Conservation (phyloP, 2,113 vertebrate species). For the Apteryx mantelli region DNA sequence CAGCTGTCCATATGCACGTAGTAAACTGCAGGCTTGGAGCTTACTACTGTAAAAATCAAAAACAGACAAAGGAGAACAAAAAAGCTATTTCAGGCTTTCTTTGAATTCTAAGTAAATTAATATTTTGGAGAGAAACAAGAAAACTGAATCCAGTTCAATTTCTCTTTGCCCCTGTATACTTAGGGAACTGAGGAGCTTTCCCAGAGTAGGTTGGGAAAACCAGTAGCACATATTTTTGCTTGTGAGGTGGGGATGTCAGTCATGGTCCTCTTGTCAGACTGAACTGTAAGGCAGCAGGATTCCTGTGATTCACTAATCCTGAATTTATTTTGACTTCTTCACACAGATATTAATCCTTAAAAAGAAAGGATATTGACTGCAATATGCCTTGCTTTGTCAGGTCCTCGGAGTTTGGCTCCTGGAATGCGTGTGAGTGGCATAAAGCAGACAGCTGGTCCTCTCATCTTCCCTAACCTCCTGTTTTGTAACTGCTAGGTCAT, state of each 20-base stretch:
- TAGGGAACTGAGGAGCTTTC: not conserved
- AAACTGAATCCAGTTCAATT: not conserved
- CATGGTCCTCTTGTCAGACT: not conserved
- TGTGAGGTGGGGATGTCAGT: not conserved
- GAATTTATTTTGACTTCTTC: conserved; percentile 7
- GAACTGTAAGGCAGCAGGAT: not conserved
- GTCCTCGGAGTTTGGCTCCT: not conserved
- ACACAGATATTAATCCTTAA: not conserved
- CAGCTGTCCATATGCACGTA: not conserved
- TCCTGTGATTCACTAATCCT: not conserved
- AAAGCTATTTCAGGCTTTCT: not conserved
- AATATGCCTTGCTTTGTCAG: not conserved
- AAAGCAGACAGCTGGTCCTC: conserved; percentile 48
- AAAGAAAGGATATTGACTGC: not conserved
- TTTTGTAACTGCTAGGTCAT: conserved; percentile 23
- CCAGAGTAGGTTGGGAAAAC: not conserved
- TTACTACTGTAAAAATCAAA: not conserved
- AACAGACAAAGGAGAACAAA: not conserved
- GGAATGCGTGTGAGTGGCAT: not conserved
- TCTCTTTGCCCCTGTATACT: not conserved
- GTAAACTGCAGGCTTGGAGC: not conserved
- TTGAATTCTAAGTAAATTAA: not conserved
- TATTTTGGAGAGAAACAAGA: not conserved
- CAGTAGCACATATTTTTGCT: not conserved
- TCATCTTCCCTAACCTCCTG: conserved; percentile 27